Conservation (phyloP, 2,888 invertebrate genomes). For the Andrena fulva region DNA sequence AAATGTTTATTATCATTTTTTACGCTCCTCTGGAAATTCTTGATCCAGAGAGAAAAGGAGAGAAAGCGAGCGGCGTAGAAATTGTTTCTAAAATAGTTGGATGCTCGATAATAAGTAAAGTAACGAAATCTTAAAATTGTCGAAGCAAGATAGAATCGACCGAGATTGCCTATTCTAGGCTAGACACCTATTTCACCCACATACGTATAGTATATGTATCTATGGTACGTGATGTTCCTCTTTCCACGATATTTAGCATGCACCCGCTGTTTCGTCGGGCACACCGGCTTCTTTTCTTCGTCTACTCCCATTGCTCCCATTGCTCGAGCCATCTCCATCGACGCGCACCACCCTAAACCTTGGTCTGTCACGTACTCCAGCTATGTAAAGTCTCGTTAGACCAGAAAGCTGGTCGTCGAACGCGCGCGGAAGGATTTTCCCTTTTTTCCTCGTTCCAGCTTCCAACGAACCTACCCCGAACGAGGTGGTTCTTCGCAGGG, state of each 20-base stretch:
- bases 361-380: constrained; percentile 73
- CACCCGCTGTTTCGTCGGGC: constrained; percentile 46
- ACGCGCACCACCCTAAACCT: constrained; percentile 56
- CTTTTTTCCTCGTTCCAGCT: neutral
- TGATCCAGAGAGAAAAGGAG: neutral
- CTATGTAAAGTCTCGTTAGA: constrained; percentile 75
- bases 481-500: too few relatives aligned
- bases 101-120: too few relatives aligned
- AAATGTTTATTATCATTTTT: neutral
- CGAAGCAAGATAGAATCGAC: too few relatives aligned
- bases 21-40: neutral
- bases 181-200: too few relatives aligned
- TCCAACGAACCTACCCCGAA: neutral
- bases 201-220: too few relatives aligned
- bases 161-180: too few relatives aligned
- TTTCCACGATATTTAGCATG: constrained; percentile 42
- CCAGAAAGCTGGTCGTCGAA: constrained; percentile 62
- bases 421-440: constrained; percentile 56
- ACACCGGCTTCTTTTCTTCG: constrained; percentile 36
- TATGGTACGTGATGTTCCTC: constrained; percentile 5
- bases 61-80: neutral
- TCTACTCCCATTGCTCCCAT: constrained; percentile 10
- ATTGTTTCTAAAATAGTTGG: too few relatives aligned
- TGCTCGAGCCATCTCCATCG: neutral
- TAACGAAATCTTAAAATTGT: too few relatives aligned